Evolutionary conservation across 2,888 invertebrate genomes (phyloP).

Genomic region (Cheilosia scutellata): DNA sequence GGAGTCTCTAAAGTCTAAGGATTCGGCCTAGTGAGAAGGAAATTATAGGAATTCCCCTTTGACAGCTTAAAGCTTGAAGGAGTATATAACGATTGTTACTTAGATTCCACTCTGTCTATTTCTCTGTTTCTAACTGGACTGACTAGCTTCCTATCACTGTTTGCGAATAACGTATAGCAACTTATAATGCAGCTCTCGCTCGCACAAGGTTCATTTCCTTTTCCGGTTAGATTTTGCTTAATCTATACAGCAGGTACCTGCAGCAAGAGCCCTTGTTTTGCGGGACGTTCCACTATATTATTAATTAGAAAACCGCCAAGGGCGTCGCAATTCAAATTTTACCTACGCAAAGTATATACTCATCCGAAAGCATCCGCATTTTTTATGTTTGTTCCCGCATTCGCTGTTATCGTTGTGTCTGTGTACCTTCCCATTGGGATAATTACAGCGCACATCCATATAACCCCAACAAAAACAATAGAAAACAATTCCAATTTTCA

Average conservation of each 20-base stretch:
- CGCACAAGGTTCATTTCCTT: neutral
- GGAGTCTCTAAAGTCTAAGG: no score
- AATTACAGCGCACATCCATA: slow-evolving; percentile 57
- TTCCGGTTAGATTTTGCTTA: neutral
- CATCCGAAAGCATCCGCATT: slow-evolving; percentile 1
- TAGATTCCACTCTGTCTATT: no score
- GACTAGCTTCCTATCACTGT: neutral
- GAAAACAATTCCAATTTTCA: slow-evolving; percentile 75
- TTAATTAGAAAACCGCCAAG: slow-evolving; percentile 53
- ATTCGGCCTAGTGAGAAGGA: no score
- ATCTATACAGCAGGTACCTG: neutral
- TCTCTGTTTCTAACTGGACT: no score
- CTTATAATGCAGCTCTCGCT: neutral
- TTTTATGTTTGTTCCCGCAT: neutral
- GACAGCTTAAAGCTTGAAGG: no score
- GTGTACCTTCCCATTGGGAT: slow-evolving; percentile 36
- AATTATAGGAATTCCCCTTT: no score
- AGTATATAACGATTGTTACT: no score
- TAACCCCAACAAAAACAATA: slow-evolving; percentile 50
- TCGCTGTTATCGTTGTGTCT: neutral
- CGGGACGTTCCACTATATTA: slow-evolving; percentile 28
- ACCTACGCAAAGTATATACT: slow-evolving; percentile 7
- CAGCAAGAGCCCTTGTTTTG: neutral
- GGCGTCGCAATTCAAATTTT: slow-evolving; percentile 39
- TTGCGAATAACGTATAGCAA: neutral